These are phyloP conservation scores for Ornithorhynchus anatinus DNA, from an alignment of 2,113 vertebrate species.

Conservation along the genomic window DNA sequence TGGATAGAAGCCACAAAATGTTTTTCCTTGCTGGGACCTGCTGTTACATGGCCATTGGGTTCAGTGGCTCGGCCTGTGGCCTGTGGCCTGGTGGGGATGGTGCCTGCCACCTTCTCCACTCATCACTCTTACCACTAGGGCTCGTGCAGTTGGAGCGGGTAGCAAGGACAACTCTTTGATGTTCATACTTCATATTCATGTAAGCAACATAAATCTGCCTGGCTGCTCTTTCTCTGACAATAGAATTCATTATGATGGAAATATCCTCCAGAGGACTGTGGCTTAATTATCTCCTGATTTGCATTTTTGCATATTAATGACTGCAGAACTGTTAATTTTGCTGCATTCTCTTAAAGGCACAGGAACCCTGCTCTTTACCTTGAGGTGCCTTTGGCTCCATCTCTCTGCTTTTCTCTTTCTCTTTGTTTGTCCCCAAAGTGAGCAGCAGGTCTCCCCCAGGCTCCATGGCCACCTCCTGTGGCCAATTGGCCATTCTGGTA, in stretches of 20 bases:
- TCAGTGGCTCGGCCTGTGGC: fast-evolving
- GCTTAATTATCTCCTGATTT: conserved; percentile 75
- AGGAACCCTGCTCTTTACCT: conserved; percentile 6
- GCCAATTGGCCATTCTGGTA: no score
- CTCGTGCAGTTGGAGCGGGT: neutral
- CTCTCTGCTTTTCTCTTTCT: neutral
- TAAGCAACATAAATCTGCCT: conserved; percentile 30
- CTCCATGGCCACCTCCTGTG: no score
- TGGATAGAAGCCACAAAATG: neutral
- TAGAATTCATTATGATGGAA: conserved; percentile 66
- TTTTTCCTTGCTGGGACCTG: neutral
- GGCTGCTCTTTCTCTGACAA: conserved; percentile 62
- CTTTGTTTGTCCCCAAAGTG: no score
- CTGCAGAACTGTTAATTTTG: conserved; percentile 66
- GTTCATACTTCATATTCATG: conserved; percentile 63
- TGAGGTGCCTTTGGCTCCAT: neutral
- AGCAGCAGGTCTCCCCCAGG: no score
- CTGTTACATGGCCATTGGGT: fast-evolving
- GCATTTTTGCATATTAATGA: conserved; percentile 79
- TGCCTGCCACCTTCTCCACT: fast-evolving
- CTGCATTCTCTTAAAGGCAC: conserved; percentile 66
- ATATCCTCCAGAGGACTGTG: conserved; percentile 65
- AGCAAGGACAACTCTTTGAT: conserved; percentile 30
- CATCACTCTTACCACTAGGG: neutral
- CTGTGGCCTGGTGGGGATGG: neutral